Base-by-base conservation (phyloP, 2,888 invertebrate species). In the Pyralis farinalis region DNA sequence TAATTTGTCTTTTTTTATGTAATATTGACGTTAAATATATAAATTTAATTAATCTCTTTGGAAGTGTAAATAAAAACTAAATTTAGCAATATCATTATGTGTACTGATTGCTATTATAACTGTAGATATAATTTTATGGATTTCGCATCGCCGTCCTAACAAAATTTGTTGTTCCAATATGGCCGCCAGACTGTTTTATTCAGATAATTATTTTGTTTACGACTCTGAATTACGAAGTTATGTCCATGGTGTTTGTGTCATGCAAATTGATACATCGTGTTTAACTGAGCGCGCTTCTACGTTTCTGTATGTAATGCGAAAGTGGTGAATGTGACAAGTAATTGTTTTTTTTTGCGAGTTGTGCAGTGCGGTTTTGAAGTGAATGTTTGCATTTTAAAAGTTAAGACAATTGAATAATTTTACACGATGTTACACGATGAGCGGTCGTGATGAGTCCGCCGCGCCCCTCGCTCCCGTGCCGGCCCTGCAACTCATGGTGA, bases 401-500 rank as follows among this genome's bases (percentile, higher is more conserved):
- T 53, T 42, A 42, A 43, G 32, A 37, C 38, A 38, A 7, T 39
- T 41, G 49, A 47, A 40, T 44, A 51, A 46, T 63, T 48, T 55
- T 47, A 62, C 80, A 79, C 70, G 57, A 84, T 85, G 86, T 72
- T 73, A 67, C 77, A 82, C 55, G 55, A 86, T 86, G 86, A 83
- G 70, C 73, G 73, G 62, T 57, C 75, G 71, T 71, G 80, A 86
- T 86, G 85, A 86, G 67, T 49, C 64, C 57, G 64, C 68, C 58
- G 66, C 74, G 50, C 62, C 63, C 54, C 60, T 64, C 51, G 63
- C 58, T 55, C 53, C 62, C 52, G 51, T 58, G 48, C 55, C 71
- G 70, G 76, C 83, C 69, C 76, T 80, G 69, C 81, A 80, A 79
- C 82, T 80, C 78, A 87, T 82, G 81, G 88, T 81, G 67, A 62